These are phyloP conservation scores for Tetheella fluctuosa DNA, from an alignment of 2,888 invertebrate genomes.

Conservation along the genomic window DNA sequence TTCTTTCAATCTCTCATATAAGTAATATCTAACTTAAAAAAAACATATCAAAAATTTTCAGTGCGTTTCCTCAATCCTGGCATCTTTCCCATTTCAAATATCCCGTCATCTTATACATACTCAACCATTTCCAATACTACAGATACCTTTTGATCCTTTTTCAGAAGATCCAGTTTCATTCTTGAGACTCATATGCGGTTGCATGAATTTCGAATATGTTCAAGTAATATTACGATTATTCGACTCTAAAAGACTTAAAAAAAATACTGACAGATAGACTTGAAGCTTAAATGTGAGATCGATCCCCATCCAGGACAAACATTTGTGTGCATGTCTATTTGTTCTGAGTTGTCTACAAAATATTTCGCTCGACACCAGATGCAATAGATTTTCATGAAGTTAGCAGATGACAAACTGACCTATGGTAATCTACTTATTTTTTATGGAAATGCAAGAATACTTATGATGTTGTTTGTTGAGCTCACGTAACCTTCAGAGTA, in stretches of 20 bases:
- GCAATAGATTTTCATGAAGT: too few relatives aligned
- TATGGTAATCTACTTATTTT: too few relatives aligned
- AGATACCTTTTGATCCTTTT: conserved; percentile 12
- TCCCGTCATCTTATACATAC: background rate
- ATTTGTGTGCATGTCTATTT: too few relatives aligned
- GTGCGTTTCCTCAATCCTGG: background rate
- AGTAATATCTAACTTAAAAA: background rate
- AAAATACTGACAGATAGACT: background rate
- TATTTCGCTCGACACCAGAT: too few relatives aligned
- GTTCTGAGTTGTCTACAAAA: too few relatives aligned
- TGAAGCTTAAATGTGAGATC: background rate
- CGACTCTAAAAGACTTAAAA: background rate
- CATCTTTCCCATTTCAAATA: conserved; percentile 9
- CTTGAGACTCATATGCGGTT: conserved; percentile 1
- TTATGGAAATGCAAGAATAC: too few relatives aligned
- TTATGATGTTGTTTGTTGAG: too few relatives aligned
- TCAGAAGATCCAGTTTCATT: conserved; percentile 10
- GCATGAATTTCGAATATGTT: conserved; percentile 9
- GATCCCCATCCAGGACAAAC: too few relatives aligned
- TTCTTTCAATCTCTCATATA: too few relatives aligned
- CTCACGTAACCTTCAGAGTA: too few relatives aligned
- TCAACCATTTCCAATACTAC: conserved; percentile 11
- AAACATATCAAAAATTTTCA: background rate
- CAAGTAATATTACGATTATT: background rate
- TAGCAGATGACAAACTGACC: too few relatives aligned